Evolutionary conservation across 1,140 invertebrate species (phyloP).

Genomic region (Zaprionus inermis): DNA sequence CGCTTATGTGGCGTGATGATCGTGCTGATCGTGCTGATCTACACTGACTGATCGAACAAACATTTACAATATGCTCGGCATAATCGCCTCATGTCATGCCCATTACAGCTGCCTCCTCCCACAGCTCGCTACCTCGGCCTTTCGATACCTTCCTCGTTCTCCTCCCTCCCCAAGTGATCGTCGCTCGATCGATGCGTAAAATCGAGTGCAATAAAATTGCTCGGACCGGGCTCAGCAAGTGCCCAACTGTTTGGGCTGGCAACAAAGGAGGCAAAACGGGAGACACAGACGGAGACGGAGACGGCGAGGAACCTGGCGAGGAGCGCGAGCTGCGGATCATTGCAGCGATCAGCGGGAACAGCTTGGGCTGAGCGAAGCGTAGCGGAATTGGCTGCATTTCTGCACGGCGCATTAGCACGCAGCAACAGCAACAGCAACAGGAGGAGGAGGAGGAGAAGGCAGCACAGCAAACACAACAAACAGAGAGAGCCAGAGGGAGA

Average conservation of each 20-base stretch:
- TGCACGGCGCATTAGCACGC: slow-evolving; percentile 68
- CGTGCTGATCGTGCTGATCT: slow-evolving; percentile 26
- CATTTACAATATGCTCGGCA: slow-evolving; percentile 35
- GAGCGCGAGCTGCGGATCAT: slow-evolving; percentile 71
- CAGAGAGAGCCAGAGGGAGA: slow-evolving; percentile 24
- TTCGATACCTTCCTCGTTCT: background rate
- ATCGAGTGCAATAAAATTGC: slow-evolving; percentile 75
- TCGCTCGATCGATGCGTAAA: slow-evolving; percentile 63
- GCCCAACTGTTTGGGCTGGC: slow-evolving; percentile 54
- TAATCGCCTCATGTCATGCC: slow-evolving; percentile 71
- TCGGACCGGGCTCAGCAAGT: slow-evolving; percentile 56
- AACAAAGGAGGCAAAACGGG: slow-evolving; percentile 46
- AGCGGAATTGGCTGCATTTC: slow-evolving; percentile 64
- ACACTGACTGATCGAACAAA: slow-evolving; percentile 18
- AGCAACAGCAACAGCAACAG: slow-evolving; percentile 23
- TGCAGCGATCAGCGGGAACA: slow-evolving; percentile 51
- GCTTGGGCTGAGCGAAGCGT: slow-evolving; percentile 38
- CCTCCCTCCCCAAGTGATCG: slow-evolving; percentile 18
- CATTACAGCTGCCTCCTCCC: slow-evolving; percentile 39
- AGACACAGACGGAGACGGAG: slow-evolving; percentile 10
- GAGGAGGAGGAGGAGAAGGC: background rate
- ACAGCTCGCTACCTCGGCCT: background rate
- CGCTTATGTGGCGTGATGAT: slow-evolving; percentile 12
- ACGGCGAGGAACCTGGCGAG: slow-evolving; percentile 1
- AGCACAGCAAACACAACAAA: slow-evolving; percentile 43